Evolutionary conservation across 2,797 vertebrate genomes (phyloP), one percentile per base, ranked within the genome.

Genomic region (Leptodactylus fallax): DNA sequence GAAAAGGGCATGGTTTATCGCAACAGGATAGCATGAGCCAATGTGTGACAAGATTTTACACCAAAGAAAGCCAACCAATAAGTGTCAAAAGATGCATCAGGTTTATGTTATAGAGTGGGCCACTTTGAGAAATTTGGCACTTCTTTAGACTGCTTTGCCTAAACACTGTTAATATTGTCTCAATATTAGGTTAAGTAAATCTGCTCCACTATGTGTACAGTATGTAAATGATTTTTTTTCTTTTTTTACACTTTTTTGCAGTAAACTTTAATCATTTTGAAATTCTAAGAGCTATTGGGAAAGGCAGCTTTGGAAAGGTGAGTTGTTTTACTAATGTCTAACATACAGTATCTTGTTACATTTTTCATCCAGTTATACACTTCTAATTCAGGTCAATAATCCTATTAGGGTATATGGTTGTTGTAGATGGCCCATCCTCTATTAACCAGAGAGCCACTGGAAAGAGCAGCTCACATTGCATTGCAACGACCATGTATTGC

Each of bases 261-360:
- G 98, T 99, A 76, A 98, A 95, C 91, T 99, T 99, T 17, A 97
- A 99, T 93, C 96, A 99, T 91, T 99, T 99, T 94, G 97, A 99
- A 95, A 99, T 99, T 91, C 92, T 99, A 87, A 94, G 98, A 92
- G 98, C 98, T 65, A 99, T 99, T 88, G 98, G 98, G 86, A 99
- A 99, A 94, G 98, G 98, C 90, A 99, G 98, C 92, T 99, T 99
- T 7, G 98, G 98, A 90, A 99, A 99, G 96, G 98, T 99, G 92
- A 95, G 96, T 91, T 25, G 25, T 23, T 56, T 14, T 36, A 19
- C 6, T 55, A 25, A 55, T 10, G 12, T 76, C 36, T 36, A 36
- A 36, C 36, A 36, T 36, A n/a, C n/a, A n/a, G n/a, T n/a, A 36
- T 85, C 55, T 53, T 53, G 3, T 77, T 77, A 77, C 21, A 77